Conservation (phyloP, 2,113 vertebrate genomes). For the Ceyx melanurus region DNA sequence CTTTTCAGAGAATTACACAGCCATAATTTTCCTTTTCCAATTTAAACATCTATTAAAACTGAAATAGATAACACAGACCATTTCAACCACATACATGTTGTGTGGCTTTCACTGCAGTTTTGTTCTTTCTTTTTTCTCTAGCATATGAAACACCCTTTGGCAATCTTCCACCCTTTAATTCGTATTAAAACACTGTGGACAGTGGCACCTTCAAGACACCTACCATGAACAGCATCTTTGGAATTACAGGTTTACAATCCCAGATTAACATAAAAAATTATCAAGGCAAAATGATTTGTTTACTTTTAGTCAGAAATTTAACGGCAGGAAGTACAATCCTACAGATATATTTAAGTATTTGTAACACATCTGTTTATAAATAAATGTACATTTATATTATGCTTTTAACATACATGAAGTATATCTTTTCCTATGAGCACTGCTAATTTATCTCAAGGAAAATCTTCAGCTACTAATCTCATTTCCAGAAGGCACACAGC, state of each 20-base stretch:
- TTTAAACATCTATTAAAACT: neutral
- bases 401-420: neutral
- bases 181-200: neutral
- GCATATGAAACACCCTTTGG: neutral
- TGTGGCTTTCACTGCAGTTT: neutral
- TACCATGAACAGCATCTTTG: neutral
- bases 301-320: neutral
- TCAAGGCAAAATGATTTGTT: neutral
- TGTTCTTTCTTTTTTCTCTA: neutral
- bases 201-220: neutral
- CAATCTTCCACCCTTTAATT: neutral
- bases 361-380: neutral
- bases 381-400: neutral
- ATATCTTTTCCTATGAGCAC: neutral
- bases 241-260: neutral
- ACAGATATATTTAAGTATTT: neutral
- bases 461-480: neutral
- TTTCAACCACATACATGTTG: neutral
- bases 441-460: neutral
- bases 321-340: neutral
- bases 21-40: neutral
- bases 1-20: constrained; percentile 16
- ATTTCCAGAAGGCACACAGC: neutral
- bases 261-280: neutral
- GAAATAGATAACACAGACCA: neutral